Base-by-base conservation (phyloP, 2,888 invertebrate species). In the Tholera decimalis region DNA sequence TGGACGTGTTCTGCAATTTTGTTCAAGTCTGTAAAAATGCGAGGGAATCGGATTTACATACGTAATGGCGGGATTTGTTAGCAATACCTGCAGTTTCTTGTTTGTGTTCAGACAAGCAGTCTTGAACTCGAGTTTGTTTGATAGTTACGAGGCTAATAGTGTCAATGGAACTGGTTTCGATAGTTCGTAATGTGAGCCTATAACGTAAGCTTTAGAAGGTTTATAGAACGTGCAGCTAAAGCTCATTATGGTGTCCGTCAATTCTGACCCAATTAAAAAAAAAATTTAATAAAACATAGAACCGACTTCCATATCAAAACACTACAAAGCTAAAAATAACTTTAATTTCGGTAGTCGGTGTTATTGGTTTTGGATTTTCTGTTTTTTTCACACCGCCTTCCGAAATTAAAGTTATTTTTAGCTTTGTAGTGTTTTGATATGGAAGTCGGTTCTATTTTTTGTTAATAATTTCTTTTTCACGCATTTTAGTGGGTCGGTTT, bases 1-100 rank as follows among this genome's bases (percentile, higher is more conserved):
- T 46, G 49, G 33, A 61, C 68, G 65, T 66, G 51, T 57, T 60
- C 65, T 33, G 62, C 71, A 70, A 74, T 74, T 77, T 63, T 46
- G 39, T 55, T 57, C 49, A 28, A 60, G 24, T 54, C 65, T 15
- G 60, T 65, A 66, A 71, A 74, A 71, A 74, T 65, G 50, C 65
- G 44, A 54, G 39, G 37, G 56, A 60, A 57, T 37, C 53, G 24
- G 47, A 72, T 72, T 76, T 76, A 46, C 74, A 74, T 72, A 66
- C 46, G 49, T 74, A 76, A 72, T 76, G 33, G 18, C 30, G 18
- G 50, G 61, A 43, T 39, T 76, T 66, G 72, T 61, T 58, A 58
- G 39, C 46, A 41, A 43, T 59, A 47, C 37, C 55, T 39, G 68
- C 24, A 30, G 43, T 37, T 70, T 50, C 24, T 54, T 47, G 66